phyloP scores from a whole-genome alignment of 2,797 vertebrate species.

The Heterohyrax brucei region DNA sequence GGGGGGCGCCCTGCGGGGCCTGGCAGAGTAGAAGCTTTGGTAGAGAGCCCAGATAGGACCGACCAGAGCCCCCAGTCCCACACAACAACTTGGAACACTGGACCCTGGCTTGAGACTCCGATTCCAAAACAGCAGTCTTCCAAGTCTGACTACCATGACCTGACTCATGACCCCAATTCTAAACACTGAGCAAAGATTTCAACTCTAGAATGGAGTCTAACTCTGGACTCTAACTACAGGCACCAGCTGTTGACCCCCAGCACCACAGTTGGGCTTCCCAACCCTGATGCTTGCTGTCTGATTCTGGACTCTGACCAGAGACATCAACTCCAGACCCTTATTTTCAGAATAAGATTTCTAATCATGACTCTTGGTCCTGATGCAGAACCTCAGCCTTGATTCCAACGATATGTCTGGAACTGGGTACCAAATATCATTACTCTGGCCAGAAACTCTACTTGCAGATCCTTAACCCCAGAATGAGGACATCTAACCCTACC shows the following conservation, averaged over 20 bases:
- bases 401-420: not conserved
- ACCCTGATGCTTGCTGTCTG: not conserved
- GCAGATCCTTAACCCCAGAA: not conserved
- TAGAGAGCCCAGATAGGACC: not conserved
- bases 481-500: not conserved
- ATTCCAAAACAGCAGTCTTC: not conserved
- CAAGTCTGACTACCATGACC: not conserved
- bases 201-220: too few relatives aligned
- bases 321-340: not conserved
- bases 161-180: not conserved
- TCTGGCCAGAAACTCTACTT: not conserved
- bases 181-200: not conserved
- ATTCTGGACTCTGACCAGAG: not conserved
- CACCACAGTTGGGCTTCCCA: not conserved
- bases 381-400: not conserved
- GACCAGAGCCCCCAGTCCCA: not conserved
- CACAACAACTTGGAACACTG: not conserved
- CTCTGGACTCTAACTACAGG: not conserved
- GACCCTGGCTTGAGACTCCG: not conserved
- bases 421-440: not conserved
- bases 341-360: not conserved
- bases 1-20: conserved; percentile 86
- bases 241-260: not conserved
- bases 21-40: not conserved
- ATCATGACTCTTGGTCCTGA: not conserved